Conservation (phyloP, 2,888 invertebrate species). For the Diarsia mendica region DNA sequence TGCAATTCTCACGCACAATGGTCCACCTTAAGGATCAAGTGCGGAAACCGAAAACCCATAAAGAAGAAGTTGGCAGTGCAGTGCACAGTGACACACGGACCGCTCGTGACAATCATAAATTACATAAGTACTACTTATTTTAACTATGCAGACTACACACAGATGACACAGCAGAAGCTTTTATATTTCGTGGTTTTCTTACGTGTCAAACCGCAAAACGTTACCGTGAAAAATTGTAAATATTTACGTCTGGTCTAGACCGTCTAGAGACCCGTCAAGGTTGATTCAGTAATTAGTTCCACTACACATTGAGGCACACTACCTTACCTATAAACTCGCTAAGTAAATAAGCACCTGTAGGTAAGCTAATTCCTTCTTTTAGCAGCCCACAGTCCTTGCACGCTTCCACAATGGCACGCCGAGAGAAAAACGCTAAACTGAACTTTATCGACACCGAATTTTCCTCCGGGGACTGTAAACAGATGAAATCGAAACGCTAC, state of each 20-base stretch:
- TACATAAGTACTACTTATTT: background rate
- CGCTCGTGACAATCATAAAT: background rate
- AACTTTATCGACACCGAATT: constrained; percentile 78
- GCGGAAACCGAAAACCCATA: too few species aligned
- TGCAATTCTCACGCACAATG: too few species aligned
- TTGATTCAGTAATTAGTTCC: constrained; percentile 37
- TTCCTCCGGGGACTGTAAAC: constrained; percentile 85
- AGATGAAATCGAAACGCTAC: constrained; percentile 79
- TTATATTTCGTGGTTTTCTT: constrained; percentile 8
- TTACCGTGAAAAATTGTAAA: constrained; percentile 37
- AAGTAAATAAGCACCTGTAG: constrained; percentile 46
- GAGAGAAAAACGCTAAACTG: constrained; percentile 76
- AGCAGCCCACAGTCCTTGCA: constrained; percentile 75
- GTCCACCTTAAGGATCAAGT: too few species aligned
- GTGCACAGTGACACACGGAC: background rate
- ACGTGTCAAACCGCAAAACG: background rate
- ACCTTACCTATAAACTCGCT: constrained; percentile 18
- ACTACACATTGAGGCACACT: constrained; percentile 47
- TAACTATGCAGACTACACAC: background rate
- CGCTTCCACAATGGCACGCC: constrained; percentile 84
- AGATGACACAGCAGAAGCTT: background rate
- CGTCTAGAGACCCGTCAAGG: constrained; percentile 18
- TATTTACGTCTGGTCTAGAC: constrained; percentile 36
- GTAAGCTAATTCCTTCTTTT: constrained; percentile 58
- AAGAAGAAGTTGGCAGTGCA: too few species aligned